phyloP scores from a whole-genome alignment of 1,140 invertebrate genomes.

The Meloidogyne floridensis region DNA sequence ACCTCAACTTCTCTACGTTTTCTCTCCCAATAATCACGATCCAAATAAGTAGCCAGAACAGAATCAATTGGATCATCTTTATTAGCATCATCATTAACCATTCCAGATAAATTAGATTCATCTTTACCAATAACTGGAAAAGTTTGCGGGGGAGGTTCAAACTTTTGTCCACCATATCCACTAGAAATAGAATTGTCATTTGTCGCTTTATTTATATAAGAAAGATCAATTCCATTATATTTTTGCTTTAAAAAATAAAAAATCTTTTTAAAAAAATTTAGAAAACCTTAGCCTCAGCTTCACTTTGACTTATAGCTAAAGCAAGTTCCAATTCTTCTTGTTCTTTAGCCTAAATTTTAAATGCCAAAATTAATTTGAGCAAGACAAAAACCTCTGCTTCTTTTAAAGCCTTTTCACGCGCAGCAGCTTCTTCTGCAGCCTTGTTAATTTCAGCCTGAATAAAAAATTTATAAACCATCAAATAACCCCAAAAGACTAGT shows the following conservation, averaged over 20 bases:
- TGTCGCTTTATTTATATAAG: background rate
- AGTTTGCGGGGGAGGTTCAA: slow-evolving; percentile 1
- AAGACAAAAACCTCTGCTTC: slow-evolving; percentile 16
- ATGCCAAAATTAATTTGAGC: background rate
- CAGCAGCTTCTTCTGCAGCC: background rate
- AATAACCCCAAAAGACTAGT: too few species aligned
- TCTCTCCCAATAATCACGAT: slow-evolving; percentile 93
- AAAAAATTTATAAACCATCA: too few species aligned
- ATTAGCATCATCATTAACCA: slow-evolving; percentile 1
- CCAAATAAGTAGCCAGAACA: slow-evolving; percentile 89
- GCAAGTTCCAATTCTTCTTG: slow-evolving; percentile 96
- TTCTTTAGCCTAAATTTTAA: slow-evolving; percentile 75
- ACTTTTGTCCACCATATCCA: background rate
- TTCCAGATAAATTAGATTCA: slow-evolving; percentile 14
- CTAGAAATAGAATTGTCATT: background rate
- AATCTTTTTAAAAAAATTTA: slow-evolving; percentile 8
- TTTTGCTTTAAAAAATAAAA: slow-evolving; percentile 14
- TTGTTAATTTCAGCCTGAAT: background rate
- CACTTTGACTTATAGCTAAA: slow-evolving; percentile 91
- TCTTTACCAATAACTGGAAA: background rate
- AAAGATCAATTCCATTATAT: slow-evolving; percentile 21
- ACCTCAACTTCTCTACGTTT: slow-evolving; percentile 70
- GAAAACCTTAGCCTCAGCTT: slow-evolving; percentile 77
- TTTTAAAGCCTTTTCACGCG: slow-evolving; percentile 25
- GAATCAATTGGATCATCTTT: slow-evolving; percentile 63